Percentiles rank a stretch among this genome's conserved stretches.
Conservation (phyloP, 2,888 invertebrate species). For the Ryuthela nishihirai region DNA sequence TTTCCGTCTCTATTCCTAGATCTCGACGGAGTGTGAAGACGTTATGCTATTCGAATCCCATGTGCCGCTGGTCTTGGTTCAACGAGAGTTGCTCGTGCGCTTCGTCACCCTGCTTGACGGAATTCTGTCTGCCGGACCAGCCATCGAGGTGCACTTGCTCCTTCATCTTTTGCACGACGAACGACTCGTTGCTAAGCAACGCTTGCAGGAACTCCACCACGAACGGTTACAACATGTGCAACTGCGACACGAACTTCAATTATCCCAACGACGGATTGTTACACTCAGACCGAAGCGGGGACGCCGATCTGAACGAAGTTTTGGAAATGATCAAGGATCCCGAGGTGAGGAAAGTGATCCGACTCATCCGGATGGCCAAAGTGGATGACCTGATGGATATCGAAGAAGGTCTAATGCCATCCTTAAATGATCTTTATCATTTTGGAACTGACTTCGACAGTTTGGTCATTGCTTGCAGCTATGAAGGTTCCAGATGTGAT, state of each 20-base stretch:
- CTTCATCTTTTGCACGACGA: conserved; percentile 4
- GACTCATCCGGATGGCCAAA: conserved; percentile 6
- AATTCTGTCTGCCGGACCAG: conserved; percentile 17
- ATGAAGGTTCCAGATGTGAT: conserved; percentile 8
- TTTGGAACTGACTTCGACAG: conserved; percentile 19
- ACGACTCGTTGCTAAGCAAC: background rate
- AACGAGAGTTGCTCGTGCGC: conserved; percentile 20
- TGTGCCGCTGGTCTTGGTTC: conserved; percentile 33
- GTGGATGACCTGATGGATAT: conserved; percentile 13
- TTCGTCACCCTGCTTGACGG: conserved; percentile 15
- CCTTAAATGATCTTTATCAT: conserved; percentile 5
- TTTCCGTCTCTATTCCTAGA: too few species aligned
- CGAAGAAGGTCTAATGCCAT: conserved; percentile 22
- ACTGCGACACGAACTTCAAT: background rate
- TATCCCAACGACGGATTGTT: too few species aligned
- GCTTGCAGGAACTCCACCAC: background rate
- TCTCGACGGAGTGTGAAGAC: too few species aligned
- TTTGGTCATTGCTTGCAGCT: conserved; percentile 16
- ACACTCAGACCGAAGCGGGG: background rate
- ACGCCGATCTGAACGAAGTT: conserved; percentile 1
- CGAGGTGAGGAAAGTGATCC: background rate
- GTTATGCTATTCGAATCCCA: conserved; percentile 16
- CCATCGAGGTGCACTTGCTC: conserved; percentile 15
- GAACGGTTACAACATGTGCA: background rate
- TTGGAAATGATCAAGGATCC: background rate